These are phyloP conservation scores for Galagoides demidoff DNA, from an alignment of 2,797 vertebrate species.

Conservation along the genomic window DNA sequence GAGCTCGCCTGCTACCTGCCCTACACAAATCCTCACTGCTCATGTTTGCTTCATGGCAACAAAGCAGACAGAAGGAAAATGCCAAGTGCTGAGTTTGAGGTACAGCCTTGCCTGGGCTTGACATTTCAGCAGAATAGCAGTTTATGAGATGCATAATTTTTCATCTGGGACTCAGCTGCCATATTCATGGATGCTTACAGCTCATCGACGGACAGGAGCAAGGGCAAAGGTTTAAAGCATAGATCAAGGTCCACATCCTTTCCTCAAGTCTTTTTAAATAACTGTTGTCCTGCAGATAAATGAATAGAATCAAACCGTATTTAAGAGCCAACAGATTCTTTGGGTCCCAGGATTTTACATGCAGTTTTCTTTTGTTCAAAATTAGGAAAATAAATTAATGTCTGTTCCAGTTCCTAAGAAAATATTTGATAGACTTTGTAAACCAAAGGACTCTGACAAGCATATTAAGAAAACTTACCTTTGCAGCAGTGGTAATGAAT, in stretches of 20 bases:
- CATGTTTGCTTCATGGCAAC: conserved; percentile 90
- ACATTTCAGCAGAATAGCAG: conserved; percentile 90
- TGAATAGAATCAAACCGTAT: conserved; percentile 45
- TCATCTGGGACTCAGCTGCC: conserved; percentile 89
- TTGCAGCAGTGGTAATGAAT: conserved; percentile 74
- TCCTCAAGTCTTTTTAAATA: conserved; percentile 81
- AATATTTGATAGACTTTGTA: conserved; percentile 69
- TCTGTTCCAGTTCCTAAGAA: conserved; percentile 63
- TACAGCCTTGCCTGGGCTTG: conserved; percentile 88
- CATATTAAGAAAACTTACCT: conserved; percentile 78
- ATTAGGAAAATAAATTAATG: conserved; percentile 49
- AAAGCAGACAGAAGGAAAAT: conserved; percentile 92
- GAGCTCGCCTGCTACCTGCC: conserved; percentile 89
- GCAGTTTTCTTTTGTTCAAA: not conserved
- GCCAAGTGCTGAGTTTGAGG: conserved; percentile 90
- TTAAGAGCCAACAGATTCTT: not conserved
- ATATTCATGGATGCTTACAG: conserved; percentile 86
- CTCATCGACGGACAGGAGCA: conserved; percentile 85
- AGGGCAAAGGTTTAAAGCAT: conserved; percentile 87
- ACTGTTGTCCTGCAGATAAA: conserved; percentile 72
- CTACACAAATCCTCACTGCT: conserved; percentile 90
- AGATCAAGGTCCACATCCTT: conserved; percentile 84
- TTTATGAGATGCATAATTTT: conserved; percentile 92
- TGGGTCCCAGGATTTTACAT: not conserved
- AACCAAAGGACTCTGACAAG: conserved; percentile 75